Base-by-base conservation (phyloP, 1,140 invertebrate genomes). In the Eurosta solidaginis region DNA sequence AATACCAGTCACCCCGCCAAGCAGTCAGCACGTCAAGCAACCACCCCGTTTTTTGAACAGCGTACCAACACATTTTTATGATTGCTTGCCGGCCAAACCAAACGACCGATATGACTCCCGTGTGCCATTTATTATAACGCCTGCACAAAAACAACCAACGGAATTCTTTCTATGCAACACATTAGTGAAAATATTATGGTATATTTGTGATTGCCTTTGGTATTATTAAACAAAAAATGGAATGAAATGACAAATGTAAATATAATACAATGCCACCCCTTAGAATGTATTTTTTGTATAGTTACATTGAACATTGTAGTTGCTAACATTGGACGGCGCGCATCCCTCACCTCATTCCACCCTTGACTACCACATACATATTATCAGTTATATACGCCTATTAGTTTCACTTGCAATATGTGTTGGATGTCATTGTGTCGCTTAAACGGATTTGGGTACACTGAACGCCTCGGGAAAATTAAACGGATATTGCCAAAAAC, bases 401-500 rank as follows among this genome's bases (percentile, higher is more conserved):
- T 68, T 68, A 68, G 59, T 68, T 68, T 68, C 59, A 40, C 59
- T 68, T 68, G 59, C 59, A 40, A 68, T 27, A 68, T 42, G 59
- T 7, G 59, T 29, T 68, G 59, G 59, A 7, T 68, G 50, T 40
- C 52, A 77, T 77, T 77, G 76, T 77, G 50, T 29, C 76, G 47
- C 40, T 79, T 79, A 79, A 79, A 79, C 78, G 74, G 78, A 79
- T 79, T 79, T 79, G 78, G 78, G 76, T 79, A 76, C 78, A 50
- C 78, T 63, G 78, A 45, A 76, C 54, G 78, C 78, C 78, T 76
- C 74, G 50, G 74, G 78, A 73, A 76, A 76, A 77, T 77, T 77
- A 63, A 77, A 77, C 42, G 42, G 44, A 76, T 52, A 76, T 52
- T 76, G 74, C 33, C 47, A 40, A 52, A 40, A 29, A 44, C 40